Evolutionary conservation across 2,113 vertebrate species (phyloP).

Genomic region (Vanacampus margaritifer): DNA sequence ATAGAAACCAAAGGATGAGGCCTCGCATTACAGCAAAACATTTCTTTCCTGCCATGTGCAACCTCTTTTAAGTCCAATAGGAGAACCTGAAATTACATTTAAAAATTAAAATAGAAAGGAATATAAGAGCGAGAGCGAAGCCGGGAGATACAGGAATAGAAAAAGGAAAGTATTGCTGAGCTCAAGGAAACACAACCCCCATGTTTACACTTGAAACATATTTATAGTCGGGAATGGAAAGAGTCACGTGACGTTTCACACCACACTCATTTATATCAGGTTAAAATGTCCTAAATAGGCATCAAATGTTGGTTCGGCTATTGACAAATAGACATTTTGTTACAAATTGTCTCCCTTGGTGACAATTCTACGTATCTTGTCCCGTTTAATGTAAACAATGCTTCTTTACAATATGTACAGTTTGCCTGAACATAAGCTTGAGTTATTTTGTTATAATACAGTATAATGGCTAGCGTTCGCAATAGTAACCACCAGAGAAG

Average conservation of each 20-base stretch:
- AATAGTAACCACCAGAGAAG: too few species aligned
- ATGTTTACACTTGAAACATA: constrained; percentile 58
- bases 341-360: background rate
- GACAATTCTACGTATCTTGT: background rate
- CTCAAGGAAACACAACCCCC: background rate
- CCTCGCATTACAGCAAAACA: constrained; percentile 72
- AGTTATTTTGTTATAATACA: too few species aligned
- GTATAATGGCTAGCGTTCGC: too few species aligned
- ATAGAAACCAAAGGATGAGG: constrained; percentile 76
- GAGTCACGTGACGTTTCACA: background rate
- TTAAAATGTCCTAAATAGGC: background rate
- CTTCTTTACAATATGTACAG: too few species aligned
- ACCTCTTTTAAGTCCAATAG: constrained; percentile 58
- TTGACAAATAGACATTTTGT: background rate
- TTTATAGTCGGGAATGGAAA: constrained; percentile 9
- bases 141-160: background rate
- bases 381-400: too few species aligned
- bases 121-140: background rate
- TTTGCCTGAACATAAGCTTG: too few species aligned
- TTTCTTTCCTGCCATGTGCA: constrained; percentile 55
- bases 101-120: background rate
- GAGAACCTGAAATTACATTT: background rate
- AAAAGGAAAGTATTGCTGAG: background rate
- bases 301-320: background rate
- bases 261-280: background rate